Evolutionary conservation across 2,113 vertebrate genomes (phyloP), one percentile per base, ranked within the genome.

Genomic region (Oreochromis aureus): DNA sequence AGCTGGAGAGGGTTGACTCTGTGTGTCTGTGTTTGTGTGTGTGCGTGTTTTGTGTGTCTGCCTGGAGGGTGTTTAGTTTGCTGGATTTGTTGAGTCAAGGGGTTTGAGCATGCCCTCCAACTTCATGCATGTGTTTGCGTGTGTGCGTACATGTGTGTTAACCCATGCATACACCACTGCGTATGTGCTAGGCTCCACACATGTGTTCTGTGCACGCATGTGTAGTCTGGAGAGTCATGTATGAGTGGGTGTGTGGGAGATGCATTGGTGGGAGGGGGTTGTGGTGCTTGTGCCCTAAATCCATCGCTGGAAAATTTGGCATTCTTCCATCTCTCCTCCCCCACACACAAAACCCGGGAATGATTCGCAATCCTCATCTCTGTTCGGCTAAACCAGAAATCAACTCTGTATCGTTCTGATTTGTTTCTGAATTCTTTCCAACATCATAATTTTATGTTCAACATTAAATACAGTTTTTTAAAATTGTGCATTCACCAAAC

Each of bases 61-160:
- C 86, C 89, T 78, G 10, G 55, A 83, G 91, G 90, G 87, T 81
- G 71, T 87, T 95, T 89, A 85, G 86, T 91, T 93, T 91, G 78
- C 79, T 66, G 78, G 83, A 90, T 90, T 73, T 87, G 63, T 90
- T 90, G 92, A 95, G 93, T 93, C 93, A 90, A 93, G 87, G 88
- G 91, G 91, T 93, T 89, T 90, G 88, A 88, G 80, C 24, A 59
- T 39, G 44, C 39, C 59, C 46, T 80, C 76, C 76, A 80, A 54
- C 76, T 24, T 80, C 51, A 80, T 54, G 51, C 76, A 55, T 55
- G 32, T 24, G 48, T 83, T 83, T 78, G 71, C 18, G 22, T 82
- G 51, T 41, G 73, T 87, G 81, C 27, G 3, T 63, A 54, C 81
- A 71, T 51, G 41, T 82, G 48, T 46, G 82, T 86, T 81, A 73